Base-by-base conservation (phyloP, 1,140 invertebrate genomes). In the Ooceraea biroi region DNA sequence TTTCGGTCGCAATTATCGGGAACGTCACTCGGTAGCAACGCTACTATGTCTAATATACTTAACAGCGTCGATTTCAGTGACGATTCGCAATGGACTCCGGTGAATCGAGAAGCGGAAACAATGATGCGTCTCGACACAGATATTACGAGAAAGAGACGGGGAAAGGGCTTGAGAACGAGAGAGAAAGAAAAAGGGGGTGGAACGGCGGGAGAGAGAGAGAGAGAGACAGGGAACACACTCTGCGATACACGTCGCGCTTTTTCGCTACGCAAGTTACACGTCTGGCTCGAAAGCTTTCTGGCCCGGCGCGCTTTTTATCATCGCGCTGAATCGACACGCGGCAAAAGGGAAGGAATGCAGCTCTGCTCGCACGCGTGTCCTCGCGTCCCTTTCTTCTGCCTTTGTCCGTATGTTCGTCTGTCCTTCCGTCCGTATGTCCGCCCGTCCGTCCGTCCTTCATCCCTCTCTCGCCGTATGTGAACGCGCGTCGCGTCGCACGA, bases 231-330 rank as follows among this genome's bases (percentile, higher is more conserved):
- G 7, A 2, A 36, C 36, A 36, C 36, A 61, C 50, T 83, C 72
- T 71, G 57, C 30, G 76, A n/a, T 65, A 55, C 44, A 61, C 84
- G 83, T 87, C 80, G 89, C 87, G 87, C 83, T 89, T 89, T 89
- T 88, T 85, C 89, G 85, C 88, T 86, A 90, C 90, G 86, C 88
- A 84, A 87, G 90, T 52, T 25, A 5, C 90, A 68, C 66, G 88
- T 88, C 87, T 86, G 83, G 89, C 92, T 94, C 94, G 92, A 58
- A 77, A 77, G 73, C 94, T 91, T 94, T 94, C 92, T 91, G 89
- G 86, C 92, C 91, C 90, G 90, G 87, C 92, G 90, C 91, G 92
- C 93, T 94, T 93, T 94, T 94, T 93, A 93, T 93, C 91, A 91
- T 92, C 88, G 92, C 90, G 91, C 92, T 92, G 90, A 93, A 91